Evolutionary conservation across 1,140 invertebrate species (phyloP), one percentile per base, ranked within the genome.

Genomic region (Galleria mellonella): DNA sequence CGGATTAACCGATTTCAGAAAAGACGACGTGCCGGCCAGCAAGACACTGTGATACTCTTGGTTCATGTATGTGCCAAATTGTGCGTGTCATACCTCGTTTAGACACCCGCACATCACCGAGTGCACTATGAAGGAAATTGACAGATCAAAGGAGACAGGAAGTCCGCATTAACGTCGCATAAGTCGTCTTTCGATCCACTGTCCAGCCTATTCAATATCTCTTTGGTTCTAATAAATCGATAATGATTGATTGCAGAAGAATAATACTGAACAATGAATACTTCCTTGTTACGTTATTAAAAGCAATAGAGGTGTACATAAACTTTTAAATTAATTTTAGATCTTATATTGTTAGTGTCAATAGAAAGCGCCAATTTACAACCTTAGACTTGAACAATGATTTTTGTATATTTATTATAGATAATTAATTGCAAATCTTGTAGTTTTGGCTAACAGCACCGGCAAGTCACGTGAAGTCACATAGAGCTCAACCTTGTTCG

Each of bases 1-100:
- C 56, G 60, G 57, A 75, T 82, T 82, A 82, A 62, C 66, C 62
- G 70, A 74, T 72, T 76, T 79, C 56, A 76, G 57, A 59, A 62
- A 72, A 69, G 66, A 63, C 60, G 58, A 53, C 29, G 46, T 39
- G 48, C 33, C 32, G 28, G 38, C 12, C n/a, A 30, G 13, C 14
- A 8, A 13, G 36, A 9, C 23, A 13, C 32, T 32, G 32, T 12
- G 39, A 3, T 32, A 42, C 41, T 37, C 11, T 43, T n/a, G 29
- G 10, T 3, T 3, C 28, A 30, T 31, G 35, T 36, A 44, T 54
- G 50, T 51, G 55, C 58, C 46, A 62, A 62, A 67, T 53, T 61
- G 66, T 71, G 69, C 69, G 70, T 74, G 64, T 45, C 63, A 56
- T 43, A n/a, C 40, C 60, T 73, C 56, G 56, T 78, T 70, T 49